A percentile compares a stretch with the other conserved stretches of the same genome.
These are phyloP conservation scores for Epizoanthus illoricatus DNA, from an alignment of 92 coral and sea anemone genomes.

Conservation along the genomic window DNA sequence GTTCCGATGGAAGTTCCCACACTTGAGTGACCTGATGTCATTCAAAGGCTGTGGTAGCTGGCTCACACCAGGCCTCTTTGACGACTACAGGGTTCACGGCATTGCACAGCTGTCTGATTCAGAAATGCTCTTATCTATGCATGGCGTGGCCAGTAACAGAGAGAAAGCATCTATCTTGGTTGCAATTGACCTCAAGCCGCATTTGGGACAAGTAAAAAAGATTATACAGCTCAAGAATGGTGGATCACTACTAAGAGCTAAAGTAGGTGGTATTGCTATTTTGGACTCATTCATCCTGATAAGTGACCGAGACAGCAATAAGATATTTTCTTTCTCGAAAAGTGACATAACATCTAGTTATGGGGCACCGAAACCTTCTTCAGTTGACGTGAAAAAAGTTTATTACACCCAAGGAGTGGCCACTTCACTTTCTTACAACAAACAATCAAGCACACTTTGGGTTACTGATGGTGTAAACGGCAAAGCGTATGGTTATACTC, in stretches of 20 bases:
- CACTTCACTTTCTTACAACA: slow-evolving; percentile 73
- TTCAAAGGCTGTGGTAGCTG: slow-evolving; percentile 62
- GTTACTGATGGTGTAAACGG: slow-evolving; percentile 56
- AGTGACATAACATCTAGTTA: slow-evolving; percentile 46
- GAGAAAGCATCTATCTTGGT: slow-evolving; percentile 70
- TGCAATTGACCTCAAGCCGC: slow-evolving; percentile 39
- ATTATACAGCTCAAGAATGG: slow-evolving; percentile 62
- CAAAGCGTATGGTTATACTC: slow-evolving; percentile 62
- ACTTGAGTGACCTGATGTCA: slow-evolving; percentile 76
- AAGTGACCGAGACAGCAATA: slow-evolving; percentile 39
- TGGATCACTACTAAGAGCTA: slow-evolving; percentile 46
- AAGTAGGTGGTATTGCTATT: slow-evolving; percentile 67
- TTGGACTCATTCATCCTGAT: slow-evolving; percentile 65
- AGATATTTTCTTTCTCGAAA: slow-evolving; percentile 50
- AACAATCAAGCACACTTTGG: slow-evolving; percentile 54
- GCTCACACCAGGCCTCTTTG: slow-evolving; percentile 79
- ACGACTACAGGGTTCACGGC: slow-evolving; percentile 70
- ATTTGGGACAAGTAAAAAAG: slow-evolving; percentile 33
- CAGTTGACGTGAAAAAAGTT: slow-evolving; percentile 26
- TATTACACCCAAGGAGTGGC: slow-evolving; percentile 56
- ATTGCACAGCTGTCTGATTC: slow-evolving; percentile 61
- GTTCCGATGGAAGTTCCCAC: slow-evolving; percentile 81
- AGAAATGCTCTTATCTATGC: slow-evolving; percentile 68
- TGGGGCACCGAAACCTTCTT: slow-evolving; percentile 45
- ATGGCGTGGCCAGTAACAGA: slow-evolving; percentile 68